These are phyloP conservation scores for Schrankia costaestrigalis DNA, from an alignment of 2,888 invertebrate species.

Conservation along the genomic window DNA sequence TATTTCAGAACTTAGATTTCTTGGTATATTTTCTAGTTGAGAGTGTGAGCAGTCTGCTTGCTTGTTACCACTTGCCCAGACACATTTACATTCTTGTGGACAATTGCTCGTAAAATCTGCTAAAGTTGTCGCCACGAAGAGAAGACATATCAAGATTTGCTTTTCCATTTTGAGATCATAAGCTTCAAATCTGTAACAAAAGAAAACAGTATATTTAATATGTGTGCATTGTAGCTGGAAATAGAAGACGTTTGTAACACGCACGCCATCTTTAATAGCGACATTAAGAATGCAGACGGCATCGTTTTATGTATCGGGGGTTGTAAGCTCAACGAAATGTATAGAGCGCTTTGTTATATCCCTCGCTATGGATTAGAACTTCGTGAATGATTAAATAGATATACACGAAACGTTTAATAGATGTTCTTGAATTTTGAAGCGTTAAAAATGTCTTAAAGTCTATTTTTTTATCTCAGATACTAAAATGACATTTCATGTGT, in stretches of 20 bases:
- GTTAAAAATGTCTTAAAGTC: too few species aligned
- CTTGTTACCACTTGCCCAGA: constrained; percentile 92
- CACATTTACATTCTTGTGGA: constrained; percentile 87
- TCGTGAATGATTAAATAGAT: constrained; percentile 17
- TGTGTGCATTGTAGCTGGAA: constrained; percentile 28
- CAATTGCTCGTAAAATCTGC: constrained; percentile 82
- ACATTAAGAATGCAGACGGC: constrained; percentile 46
- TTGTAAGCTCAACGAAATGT: constrained; percentile 43
- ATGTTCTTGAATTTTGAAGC: constrained; percentile 1
- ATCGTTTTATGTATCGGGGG: constrained; percentile 49
- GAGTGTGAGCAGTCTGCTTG: constrained; percentile 88
- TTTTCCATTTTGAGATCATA: constrained; percentile 55
- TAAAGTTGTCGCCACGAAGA: constrained; percentile 49
- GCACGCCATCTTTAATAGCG: constrained; percentile 48
- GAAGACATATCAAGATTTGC: constrained; percentile 46
- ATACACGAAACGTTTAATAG: constrained; percentile 12
- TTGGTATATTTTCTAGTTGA: constrained; percentile 85
- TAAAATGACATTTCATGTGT: too few species aligned
- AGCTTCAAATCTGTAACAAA: constrained; percentile 58
- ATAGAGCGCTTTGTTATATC: constrained; percentile 28
- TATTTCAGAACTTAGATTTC: constrained; percentile 85
- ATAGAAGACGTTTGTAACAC: constrained; percentile 48
- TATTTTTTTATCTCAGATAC: too few species aligned
- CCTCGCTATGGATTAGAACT: constrained; percentile 30
- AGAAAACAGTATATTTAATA: constrained; percentile 25